Conservation (phyloP, 2,888 invertebrate species). For the Eutolmus rufibarbis region DNA sequence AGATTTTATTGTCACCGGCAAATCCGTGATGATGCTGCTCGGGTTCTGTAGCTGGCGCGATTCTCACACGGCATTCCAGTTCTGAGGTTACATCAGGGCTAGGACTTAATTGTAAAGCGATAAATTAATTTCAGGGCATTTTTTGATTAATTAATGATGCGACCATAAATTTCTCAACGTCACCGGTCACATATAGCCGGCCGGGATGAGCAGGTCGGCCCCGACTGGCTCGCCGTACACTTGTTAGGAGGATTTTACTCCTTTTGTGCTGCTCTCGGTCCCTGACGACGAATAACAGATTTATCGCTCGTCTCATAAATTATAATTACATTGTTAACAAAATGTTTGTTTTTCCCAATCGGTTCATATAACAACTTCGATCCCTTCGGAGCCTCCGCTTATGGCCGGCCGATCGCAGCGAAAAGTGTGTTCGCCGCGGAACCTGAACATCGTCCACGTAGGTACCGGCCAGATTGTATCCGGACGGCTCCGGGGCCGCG, state of each 20-base stretch:
- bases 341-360: slow-evolving; percentile 42
- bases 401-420: not conserved
- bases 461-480: slow-evolving; percentile 21
- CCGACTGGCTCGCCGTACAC: not conserved
- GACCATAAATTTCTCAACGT: slow-evolving; percentile 18
- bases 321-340: slow-evolving; percentile 44
- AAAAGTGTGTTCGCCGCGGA: slow-evolving; percentile 8
- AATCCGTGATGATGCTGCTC: not conserved
- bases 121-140: slow-evolving; percentile 27
- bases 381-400: slow-evolving; percentile 14
- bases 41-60: not conserved
- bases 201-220: not conserved
- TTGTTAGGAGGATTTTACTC: slow-evolving; percentile 12
- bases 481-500: slow-evolving; percentile 11
- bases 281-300: slow-evolving; percentile 39
- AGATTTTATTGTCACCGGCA: not conserved
- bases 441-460: slow-evolving; percentile 28
- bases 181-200: not conserved
- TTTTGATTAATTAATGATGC: slow-evolving; percentile 35
- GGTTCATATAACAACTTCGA: slow-evolving; percentile 36
- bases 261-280: slow-evolving; percentile 4
- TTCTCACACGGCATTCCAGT: not conserved
- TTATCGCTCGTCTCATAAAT: slow-evolving; percentile 42
- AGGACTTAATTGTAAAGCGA: slow-evolving; percentile 20
- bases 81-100: not conserved